Evolutionary conservation across 35 echinoderm and acorn worm species (phyloP).

Genomic region (Diadema setosum): DNA sequence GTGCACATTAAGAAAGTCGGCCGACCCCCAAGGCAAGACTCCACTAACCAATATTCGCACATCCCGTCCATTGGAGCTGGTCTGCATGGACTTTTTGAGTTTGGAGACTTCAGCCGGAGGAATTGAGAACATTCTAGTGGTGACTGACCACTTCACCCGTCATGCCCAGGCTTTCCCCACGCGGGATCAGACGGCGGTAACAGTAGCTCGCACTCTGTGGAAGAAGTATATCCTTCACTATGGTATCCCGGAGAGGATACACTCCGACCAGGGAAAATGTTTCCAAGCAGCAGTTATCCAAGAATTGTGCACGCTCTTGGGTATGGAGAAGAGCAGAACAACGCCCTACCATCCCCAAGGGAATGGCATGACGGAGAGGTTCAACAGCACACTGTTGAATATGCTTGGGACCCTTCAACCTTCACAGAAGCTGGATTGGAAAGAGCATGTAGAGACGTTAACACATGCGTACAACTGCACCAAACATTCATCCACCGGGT

Average conservation of each 20-base stretch:
- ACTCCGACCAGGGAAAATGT: too few species aligned
- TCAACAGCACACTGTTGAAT: slow-evolving; percentile 3
- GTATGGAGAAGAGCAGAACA: slow-evolving; percentile 23
- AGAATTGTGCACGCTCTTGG: slow-evolving; percentile 33
- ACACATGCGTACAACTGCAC: slow-evolving; percentile 45
- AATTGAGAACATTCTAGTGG: not conserved
- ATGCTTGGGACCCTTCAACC: slow-evolving; percentile 29
- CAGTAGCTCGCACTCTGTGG: slow-evolving; percentile 18
- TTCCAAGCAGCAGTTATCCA: too few species aligned
- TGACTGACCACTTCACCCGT: not conserved
- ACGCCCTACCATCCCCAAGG: slow-evolving; percentile 54
- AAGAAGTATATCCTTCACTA: too few species aligned
- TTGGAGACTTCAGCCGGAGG: slow-evolving; percentile 25
- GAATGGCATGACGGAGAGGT: slow-evolving; percentile 40
- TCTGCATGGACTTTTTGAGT: slow-evolving; percentile 43
- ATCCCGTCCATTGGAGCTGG: slow-evolving; percentile 16
- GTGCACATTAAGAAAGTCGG: not conserved
- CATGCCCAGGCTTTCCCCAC: not conserved
- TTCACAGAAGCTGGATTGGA: slow-evolving; percentile 3
- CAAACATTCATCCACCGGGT: slow-evolving; percentile 21
- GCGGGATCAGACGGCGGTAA: slow-evolving; percentile 41
- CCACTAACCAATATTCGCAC: slow-evolving; percentile 4
- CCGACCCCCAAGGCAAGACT: not conserved
- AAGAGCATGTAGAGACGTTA: not conserved
- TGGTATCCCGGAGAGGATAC: too few species aligned